These are phyloP conservation scores for Trichoplusia ni DNA, from an alignment of 1,140 invertebrate genomes.

Conservation along the genomic window DNA sequence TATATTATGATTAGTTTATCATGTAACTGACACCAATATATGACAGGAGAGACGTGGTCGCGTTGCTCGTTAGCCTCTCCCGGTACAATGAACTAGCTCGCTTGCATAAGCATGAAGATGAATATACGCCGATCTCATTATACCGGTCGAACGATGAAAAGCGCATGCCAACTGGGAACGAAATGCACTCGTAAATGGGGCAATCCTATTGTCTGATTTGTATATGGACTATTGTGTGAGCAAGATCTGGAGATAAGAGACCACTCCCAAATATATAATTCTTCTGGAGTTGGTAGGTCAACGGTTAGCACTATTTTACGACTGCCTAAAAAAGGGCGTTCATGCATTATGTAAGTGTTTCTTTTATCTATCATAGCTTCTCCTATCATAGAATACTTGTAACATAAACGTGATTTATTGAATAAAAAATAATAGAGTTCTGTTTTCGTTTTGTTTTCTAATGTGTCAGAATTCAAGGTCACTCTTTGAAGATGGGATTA, in stretches of 20 bases:
- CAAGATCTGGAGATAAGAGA: background rate
- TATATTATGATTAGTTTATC: background rate
- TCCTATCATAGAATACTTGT: no score
- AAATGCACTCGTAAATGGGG: conserved; percentile 49
- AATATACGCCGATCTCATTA: conserved; percentile 55
- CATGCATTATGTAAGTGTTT: no score
- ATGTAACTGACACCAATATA: background rate
- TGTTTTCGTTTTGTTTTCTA: no score
- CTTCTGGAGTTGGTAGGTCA: no score
- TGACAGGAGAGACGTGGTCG: conserved; percentile 18
- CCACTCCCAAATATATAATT: background rate
- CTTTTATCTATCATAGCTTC: no score
- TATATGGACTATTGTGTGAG: conserved; percentile 13
- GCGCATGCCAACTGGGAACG: conserved; percentile 38
- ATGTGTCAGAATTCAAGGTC: no score
- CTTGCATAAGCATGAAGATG: conserved; percentile 37
- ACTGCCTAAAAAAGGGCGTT: background rate
- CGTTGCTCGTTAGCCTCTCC: conserved; percentile 33
- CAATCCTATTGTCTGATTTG: conserved; percentile 43
- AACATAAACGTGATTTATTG: no score
- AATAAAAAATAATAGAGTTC: no score
- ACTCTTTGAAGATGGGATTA: no score
- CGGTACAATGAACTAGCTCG: conserved; percentile 23
- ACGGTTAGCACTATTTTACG: no score
- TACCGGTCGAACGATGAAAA: conserved; percentile 51